A percentile compares a stretch with the other conserved stretches of the same genome.
Evolutionary conservation across 2,888 invertebrate species (phyloP).

Genomic region (Drosophila kambysellisi): DNA sequence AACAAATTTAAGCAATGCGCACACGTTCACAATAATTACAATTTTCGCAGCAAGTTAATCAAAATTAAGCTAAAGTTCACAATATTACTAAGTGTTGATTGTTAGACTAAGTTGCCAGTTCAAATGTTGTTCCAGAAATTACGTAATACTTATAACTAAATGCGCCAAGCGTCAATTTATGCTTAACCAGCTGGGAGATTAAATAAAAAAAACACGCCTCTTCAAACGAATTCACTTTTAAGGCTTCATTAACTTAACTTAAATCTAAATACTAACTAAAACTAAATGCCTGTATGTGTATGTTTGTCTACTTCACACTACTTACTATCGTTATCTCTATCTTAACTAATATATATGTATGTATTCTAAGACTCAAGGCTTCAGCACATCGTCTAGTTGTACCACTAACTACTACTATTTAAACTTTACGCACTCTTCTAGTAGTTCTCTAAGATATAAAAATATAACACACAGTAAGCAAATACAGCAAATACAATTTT

Average conservation of each 20-base stretch:
- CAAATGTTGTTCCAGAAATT: slow-evolving; percentile 22
- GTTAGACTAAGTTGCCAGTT: slow-evolving; percentile 53
- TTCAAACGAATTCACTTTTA: slow-evolving; percentile 49
- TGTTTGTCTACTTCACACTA: slow-evolving; percentile 63
- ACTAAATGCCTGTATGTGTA: slow-evolving; percentile 64
- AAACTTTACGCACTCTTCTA: slow-evolving; percentile 41
- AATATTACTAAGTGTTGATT: slow-evolving; percentile 39
- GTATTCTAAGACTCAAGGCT: slow-evolving; percentile 36
- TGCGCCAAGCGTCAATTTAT: slow-evolving; percentile 26
- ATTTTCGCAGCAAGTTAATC: slow-evolving; percentile 50
- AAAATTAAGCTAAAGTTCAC: slow-evolving; percentile 45
- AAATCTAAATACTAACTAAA: slow-evolving; percentile 31
- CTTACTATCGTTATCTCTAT: slow-evolving; percentile 40
- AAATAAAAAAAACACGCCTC: slow-evolving; percentile 27
- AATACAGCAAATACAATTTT: slow-evolving; percentile 5
- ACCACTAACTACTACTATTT: slow-evolving; percentile 18
- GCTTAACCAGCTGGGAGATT: slow-evolving; percentile 24
- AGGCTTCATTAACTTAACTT: slow-evolving; percentile 38
- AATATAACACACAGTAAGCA: slow-evolving; percentile 28
- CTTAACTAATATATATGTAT: slow-evolving; percentile 25
- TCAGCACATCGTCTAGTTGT: slow-evolving; percentile 45
- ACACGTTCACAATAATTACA: slow-evolving; percentile 56
- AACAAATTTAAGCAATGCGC: slow-evolving; percentile 45
- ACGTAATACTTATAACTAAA: slow-evolving; percentile 1
- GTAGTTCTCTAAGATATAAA: slow-evolving; percentile 37